Conservation (phyloP, 2,888 invertebrate genomes). For the Steinernema carpocapsae region DNA sequence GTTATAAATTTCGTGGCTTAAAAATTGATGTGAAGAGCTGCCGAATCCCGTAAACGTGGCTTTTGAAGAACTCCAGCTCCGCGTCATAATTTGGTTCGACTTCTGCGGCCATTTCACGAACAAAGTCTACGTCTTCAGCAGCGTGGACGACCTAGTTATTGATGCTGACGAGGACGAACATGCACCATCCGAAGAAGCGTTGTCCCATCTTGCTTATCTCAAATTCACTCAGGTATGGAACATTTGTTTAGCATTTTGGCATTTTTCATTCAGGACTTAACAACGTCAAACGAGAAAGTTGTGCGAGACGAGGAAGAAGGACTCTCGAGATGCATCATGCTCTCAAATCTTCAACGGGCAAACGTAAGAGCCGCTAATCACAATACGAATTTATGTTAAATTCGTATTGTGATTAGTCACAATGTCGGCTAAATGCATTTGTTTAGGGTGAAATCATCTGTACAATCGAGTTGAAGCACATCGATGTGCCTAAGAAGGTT, state of each 20-base stretch:
- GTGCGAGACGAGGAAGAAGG: slow-evolving; percentile 65
- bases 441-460: slow-evolving; percentile 39
- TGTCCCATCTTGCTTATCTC: slow-evolving; percentile 59
- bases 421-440: background rate
- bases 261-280: slow-evolving; percentile 57
- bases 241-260: background rate
- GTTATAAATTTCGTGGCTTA: background rate
- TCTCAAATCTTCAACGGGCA: slow-evolving; percentile 61
- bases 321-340: slow-evolving; percentile 57
- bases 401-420: no score
- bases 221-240: slow-evolving; percentile 49
- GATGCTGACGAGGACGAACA: slow-evolving; percentile 37
- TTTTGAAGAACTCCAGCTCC: slow-evolving; percentile 52
- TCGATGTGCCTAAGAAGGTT: slow-evolving; percentile 38
- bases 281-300: slow-evolving; percentile 50
- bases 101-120: slow-evolving; percentile 68
- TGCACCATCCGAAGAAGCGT: slow-evolving; percentile 50
- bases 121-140: slow-evolving; percentile 66
- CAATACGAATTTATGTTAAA: background rate
- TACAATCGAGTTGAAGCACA: slow-evolving; percentile 37
- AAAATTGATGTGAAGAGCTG: slow-evolving; percentile 53
- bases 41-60: slow-evolving; percentile 62
- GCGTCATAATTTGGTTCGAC: slow-evolving; percentile 67
- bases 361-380: slow-evolving; percentile 42
- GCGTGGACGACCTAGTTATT: slow-evolving; percentile 52